Percentiles rank a stretch among this genome's conserved stretches.
These are phyloP conservation scores for Odontamblyopus lacepedii DNA, from an alignment of 2,797 vertebrate species.

Conservation along the genomic window DNA sequence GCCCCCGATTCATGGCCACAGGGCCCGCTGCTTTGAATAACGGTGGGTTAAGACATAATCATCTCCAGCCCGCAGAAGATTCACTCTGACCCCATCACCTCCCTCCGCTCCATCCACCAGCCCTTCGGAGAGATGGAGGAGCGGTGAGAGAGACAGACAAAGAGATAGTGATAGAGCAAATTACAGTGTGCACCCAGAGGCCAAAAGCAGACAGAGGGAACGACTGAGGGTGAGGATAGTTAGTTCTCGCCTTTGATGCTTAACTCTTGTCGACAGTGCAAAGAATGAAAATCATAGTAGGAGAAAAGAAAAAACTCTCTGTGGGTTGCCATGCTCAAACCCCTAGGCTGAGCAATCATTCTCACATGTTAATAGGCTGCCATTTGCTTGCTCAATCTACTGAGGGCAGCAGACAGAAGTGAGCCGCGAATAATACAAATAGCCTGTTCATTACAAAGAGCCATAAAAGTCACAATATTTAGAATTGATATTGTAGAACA, in stretches of 20 bases:
- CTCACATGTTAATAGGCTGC: conserved; percentile 74
- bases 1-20: conserved; percentile 63
- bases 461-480: conserved; percentile 37
- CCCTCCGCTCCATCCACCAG: conserved; percentile 66
- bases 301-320: conserved; percentile 44
- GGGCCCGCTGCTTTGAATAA: conserved; percentile 77
- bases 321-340: conserved; percentile 62
- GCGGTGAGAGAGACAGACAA: conserved; percentile 38
- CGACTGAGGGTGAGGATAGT: conserved; percentile 68
- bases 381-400: conserved; percentile 75
- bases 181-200: conserved; percentile 79
- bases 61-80: conserved; percentile 75
- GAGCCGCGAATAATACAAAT: conserved; percentile 59
- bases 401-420: conserved; percentile 59
- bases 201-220: conserved; percentile 70
- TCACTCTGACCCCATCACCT: conserved; percentile 80
- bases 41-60: conserved; percentile 81
- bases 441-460: conserved; percentile 59
- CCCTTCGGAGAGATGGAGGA: conserved; percentile 62
- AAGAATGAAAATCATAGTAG: conserved; percentile 65
- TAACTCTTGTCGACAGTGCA: conserved; percentile 68
- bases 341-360: conserved; percentile 69
- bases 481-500: conserved; percentile 50
- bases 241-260: conserved; percentile 74
- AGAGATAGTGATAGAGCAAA: conserved; percentile 70